phyloP scores from a whole-genome alignment of 2,797 vertebrate genomes.

The Glyptemys insculpta region DNA sequence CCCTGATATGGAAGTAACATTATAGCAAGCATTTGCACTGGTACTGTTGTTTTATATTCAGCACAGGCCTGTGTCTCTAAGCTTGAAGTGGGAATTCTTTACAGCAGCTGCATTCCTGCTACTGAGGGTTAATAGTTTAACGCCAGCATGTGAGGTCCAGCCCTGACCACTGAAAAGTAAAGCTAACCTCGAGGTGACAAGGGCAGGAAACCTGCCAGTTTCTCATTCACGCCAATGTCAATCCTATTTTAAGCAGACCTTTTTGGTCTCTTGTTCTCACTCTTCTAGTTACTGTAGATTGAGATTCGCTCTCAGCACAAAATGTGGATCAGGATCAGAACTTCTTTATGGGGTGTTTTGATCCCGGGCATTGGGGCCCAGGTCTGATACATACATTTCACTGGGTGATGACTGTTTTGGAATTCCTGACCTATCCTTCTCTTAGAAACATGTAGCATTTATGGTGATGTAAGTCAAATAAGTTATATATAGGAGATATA shows the following conservation, averaged over 20 bases:
- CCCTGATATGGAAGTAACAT: background rate
- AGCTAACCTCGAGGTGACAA: constrained; percentile 3
- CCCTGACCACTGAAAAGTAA: constrained; percentile 38
- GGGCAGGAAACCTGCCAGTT: constrained; percentile 33
- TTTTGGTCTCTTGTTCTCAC: background rate
- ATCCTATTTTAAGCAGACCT: constrained; percentile 52
- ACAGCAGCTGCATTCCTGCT: constrained; percentile 31
- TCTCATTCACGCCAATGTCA: background rate
- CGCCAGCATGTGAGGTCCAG: constrained; percentile 16
- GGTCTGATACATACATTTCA: background rate
- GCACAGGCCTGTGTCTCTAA: background rate
- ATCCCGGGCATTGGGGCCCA: background rate
- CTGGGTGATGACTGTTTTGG: background rate
- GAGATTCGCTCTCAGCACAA: background rate
- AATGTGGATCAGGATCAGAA: background rate
- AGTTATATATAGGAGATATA: constrained; percentile 76
- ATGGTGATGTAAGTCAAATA: constrained; percentile 83
- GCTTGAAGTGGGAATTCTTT: constrained; percentile 35
- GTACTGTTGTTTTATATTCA: background rate
- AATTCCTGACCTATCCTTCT: constrained; percentile 30
- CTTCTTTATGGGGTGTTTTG: background rate
- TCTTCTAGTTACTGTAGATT: background rate
- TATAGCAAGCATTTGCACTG: background rate
- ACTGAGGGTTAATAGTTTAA: constrained; percentile 67
- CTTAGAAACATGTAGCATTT: constrained; percentile 79